Evolutionary conservation across 2,797 vertebrate species (phyloP).

Genomic region (Sebastes trivittatus): DNA sequence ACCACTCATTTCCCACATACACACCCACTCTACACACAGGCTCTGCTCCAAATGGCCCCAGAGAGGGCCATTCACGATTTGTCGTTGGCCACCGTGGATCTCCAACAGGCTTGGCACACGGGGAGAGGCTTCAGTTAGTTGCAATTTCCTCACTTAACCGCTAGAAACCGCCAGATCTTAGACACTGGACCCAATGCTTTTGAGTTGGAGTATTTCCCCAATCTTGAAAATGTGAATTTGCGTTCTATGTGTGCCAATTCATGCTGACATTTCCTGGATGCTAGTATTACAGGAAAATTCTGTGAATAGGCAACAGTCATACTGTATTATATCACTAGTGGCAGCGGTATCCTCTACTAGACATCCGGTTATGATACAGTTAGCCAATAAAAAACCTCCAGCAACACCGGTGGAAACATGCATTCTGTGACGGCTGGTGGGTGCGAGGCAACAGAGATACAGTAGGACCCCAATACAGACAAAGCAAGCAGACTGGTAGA

Average conservation of each 20-base stretch:
- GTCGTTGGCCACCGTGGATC: fast-evolving
- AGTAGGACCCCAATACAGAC: not conserved
- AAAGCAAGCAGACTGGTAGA: not conserved
- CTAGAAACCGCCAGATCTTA: too few relatives aligned
- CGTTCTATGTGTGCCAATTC: too few relatives aligned
- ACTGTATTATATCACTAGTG: not conserved
- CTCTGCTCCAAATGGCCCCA: too few relatives aligned
- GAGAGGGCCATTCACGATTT: too few relatives aligned
- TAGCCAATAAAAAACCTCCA: not conserved
- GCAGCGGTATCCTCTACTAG: not conserved
- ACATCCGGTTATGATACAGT: not conserved
- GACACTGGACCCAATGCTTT: not conserved
- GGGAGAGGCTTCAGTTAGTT: too few relatives aligned
- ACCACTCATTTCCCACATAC: too few relatives aligned
- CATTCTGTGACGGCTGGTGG: not conserved
- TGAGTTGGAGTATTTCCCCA: not conserved
- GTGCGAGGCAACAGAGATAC: not conserved
- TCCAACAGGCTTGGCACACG: too few relatives aligned
- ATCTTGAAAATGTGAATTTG: not conserved
- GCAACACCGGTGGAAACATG: not conserved
- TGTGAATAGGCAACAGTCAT: not conserved
- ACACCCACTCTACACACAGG: too few relatives aligned
- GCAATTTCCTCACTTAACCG: too few relatives aligned
- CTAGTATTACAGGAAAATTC: not conserved
- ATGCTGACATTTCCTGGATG: not conserved